These are phyloP conservation scores for Tetramorium parvispinum DNA, from an alignment of 1,140 invertebrate species.

Conservation along the genomic window DNA sequence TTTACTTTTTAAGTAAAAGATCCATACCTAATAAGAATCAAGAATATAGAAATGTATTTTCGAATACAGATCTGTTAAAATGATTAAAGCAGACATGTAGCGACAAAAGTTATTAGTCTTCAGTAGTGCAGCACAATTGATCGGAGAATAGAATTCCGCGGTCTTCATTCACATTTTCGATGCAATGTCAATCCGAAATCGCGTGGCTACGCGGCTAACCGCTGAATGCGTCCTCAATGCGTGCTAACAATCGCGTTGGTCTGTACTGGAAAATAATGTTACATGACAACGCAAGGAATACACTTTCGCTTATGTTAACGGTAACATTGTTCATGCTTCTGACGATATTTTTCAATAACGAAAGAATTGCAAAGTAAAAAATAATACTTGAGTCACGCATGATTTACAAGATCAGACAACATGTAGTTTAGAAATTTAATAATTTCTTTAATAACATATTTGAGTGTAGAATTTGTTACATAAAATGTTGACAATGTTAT, in stretches of 20 bases:
- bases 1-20: not conserved
- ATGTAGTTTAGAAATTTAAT: not conserved
- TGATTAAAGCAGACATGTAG: not conserved
- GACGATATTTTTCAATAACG: not conserved
- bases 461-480: not conserved
- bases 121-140: not conserved
- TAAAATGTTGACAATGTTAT: not conserved
- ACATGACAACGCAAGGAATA: not conserved
- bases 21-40: not conserved
- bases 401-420: not conserved
- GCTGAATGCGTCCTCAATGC: constrained; percentile 1
- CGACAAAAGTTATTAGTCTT: not conserved
- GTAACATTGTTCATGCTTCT: not conserved
- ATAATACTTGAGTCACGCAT: not conserved
- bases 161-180: constrained; percentile 19
- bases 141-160: constrained; percentile 17
- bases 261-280: constrained; percentile 7
- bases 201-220: constrained; percentile 22
- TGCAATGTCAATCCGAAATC: constrained; percentile 35
- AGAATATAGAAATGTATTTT: not conserved
- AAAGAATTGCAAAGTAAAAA: not conserved
- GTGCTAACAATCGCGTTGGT: constrained; percentile 12
- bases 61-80: not conserved
- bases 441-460: not conserved
- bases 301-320: not conserved